Base-by-base conservation (phyloP, 1,140 invertebrate species). In the Euglossa dilemma region DNA sequence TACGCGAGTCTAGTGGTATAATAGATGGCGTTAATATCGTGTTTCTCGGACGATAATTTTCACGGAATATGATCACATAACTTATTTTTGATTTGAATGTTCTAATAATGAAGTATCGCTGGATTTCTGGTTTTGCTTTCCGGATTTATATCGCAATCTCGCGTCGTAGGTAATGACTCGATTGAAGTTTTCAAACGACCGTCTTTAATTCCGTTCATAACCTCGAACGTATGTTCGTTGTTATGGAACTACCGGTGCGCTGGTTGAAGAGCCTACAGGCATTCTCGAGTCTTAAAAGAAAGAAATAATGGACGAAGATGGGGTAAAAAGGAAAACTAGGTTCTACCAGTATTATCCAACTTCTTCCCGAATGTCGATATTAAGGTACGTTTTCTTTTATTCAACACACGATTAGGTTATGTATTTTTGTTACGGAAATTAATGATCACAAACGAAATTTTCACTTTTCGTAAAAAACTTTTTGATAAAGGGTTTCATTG, bases 331-430 rank as follows among this genome's bases (percentile, higher is more conserved):
- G 43, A 47, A 67, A 67, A 67, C 64, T 8, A 8, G 64, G 64
- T 66, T 45, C 36, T 43, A 20, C 45, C 43, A 67, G 64, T 47
- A 67, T 67, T 67, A 43, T 47, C 43, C 43, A 67, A 67, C 63
- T 59, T 59, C n/a, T 59, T 7, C 5, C 59, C 59, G n/a, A 28
- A 61, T 28, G 18, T 67, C 47, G 18, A 47, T 67, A 67, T 67
- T 45, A 8, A 67, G 64, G 23, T n/a, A 12, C 20, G 7, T 47
- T 45, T 67, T 8, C 45, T 47, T 47, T n/a, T 47, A 23, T n/a
- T 0, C 20, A 18, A 11, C 5, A 47, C 20, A 47, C 43, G 20
- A 67, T 67, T 6, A 67, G 18, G 8, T 45, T 9, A 7, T 47
- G 7, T 23, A 47, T 43, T 23, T 45, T 67, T n/a, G 20, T 67